A percentile compares a stretch with the other conserved stretches of the same genome.
Evolutionary conservation across 2,797 vertebrate genomes (phyloP).

Genomic region (Hapalemur alaotrensis): DNA sequence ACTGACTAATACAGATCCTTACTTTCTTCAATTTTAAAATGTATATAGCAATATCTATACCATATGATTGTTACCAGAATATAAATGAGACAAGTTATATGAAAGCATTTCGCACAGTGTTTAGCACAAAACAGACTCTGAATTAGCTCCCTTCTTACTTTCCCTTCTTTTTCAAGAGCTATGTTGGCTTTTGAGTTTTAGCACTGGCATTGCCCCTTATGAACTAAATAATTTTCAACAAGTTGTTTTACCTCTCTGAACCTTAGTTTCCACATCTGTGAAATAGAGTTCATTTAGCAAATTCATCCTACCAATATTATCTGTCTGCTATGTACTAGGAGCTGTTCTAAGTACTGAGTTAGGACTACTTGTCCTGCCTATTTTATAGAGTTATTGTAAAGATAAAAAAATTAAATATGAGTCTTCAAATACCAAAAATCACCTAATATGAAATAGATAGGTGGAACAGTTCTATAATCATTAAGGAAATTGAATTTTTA

Average conservation of each 20-base stretch:
- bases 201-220: not conserved
- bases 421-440: not conserved
- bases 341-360: not conserved
- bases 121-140: not conserved
- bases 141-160: not conserved
- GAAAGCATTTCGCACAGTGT: not conserved
- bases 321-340: not conserved
- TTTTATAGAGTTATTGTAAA: not conserved
- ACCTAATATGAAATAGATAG: not conserved
- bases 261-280: not conserved
- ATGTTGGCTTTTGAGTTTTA: not conserved
- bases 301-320: not conserved
- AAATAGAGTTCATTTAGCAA: not conserved
- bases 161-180: not conserved
- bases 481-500: not conserved
- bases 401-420: not conserved
- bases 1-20: not conserved
- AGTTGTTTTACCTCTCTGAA: not conserved
- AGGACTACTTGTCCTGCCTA: not conserved
- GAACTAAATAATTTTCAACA: slow-evolving; percentile 7
- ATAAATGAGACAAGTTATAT: not conserved
- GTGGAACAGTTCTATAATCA: not conserved
- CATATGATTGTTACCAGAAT: not conserved
- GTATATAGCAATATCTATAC: not conserved
- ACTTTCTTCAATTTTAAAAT: not conserved